Conservation (phyloP, 2,113 vertebrate genomes). For the Cyanoderma ruficeps region DNA sequence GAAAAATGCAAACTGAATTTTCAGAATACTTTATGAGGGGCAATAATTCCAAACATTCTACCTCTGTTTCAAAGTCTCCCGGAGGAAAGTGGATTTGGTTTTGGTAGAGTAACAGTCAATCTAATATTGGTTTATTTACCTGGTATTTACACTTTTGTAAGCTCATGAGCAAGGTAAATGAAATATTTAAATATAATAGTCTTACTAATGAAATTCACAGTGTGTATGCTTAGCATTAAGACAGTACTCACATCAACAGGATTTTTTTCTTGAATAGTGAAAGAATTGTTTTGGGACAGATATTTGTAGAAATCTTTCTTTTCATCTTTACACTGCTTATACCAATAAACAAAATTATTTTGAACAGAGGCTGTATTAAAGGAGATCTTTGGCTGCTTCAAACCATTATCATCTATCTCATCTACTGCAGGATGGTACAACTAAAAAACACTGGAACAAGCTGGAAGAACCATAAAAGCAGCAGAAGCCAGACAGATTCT, state of each 20-base stretch:
- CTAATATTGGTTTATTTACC: not conserved
- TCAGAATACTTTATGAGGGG: not conserved
- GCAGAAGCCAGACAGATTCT: slow-evolving; percentile 62
- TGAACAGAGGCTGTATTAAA: not conserved
- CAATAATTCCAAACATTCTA: not conserved
- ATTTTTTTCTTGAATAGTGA: not conserved
- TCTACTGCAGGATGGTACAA: slow-evolving; percentile 50
- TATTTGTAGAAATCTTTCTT: not conserved
- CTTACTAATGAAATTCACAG: not conserved
- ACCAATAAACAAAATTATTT: slow-evolving; percentile 13
- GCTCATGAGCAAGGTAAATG: not conserved
- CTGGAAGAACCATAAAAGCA: slow-evolving; percentile 62
- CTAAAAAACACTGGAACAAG: slow-evolving; percentile 52
- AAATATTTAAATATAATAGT: not conserved
- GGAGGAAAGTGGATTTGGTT: not conserved
- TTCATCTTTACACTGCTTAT: not conserved
- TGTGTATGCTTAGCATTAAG: not conserved
- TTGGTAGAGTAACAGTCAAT: not conserved
- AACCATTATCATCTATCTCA: slow-evolving; percentile 29
- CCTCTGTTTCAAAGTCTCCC: not conserved
- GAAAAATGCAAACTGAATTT: not conserved
- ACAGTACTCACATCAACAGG: not conserved
- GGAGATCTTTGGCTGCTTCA: not conserved
- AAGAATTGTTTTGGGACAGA: not conserved
- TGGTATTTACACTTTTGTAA: not conserved